phyloP scores from a whole-genome alignment of 53 echinoderm and acorn worm genomes.

The Holothuria scabra region DNA sequence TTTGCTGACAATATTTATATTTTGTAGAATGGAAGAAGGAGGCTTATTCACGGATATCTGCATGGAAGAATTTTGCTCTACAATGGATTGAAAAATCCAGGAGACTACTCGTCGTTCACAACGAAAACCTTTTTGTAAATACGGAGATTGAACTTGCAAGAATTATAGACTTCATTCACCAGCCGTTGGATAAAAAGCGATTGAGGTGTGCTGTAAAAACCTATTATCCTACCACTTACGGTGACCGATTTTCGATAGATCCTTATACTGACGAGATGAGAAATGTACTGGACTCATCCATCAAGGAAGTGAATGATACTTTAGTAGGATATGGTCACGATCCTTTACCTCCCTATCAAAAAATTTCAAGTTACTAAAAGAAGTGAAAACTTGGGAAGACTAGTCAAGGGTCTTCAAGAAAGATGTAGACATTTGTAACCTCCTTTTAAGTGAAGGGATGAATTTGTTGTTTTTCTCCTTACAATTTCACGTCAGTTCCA shows the following conservation, averaged over 20 bases:
- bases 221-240: constrained; percentile 8
- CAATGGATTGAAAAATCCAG: background rate
- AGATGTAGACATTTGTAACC: no score
- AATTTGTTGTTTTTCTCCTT: no score
- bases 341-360: no score
- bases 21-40: constrained; percentile 6
- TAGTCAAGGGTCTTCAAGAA: no score
- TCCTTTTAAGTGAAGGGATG: no score
- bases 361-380: no score
- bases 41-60: background rate
- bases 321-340: no score
- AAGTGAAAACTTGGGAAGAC: no score
- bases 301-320: background rate
- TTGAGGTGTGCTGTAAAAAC: constrained; percentile 27
- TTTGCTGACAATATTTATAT: background rate
- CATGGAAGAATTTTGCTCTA: background rate
- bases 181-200: background rate
- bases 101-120: constrained; percentile 6
- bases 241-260: constrained; percentile 22
- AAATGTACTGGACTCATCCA: background rate
- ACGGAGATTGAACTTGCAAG: constrained; percentile 13
- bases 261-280: constrained; percentile 40
- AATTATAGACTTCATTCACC: constrained; percentile 18
- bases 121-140: constrained; percentile 20
- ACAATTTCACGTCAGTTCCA: no score